Percentiles rank a stretch among this genome's conserved stretches.
Evolutionary conservation across 2,113 vertebrate genomes (phyloP).

Genomic region (Hoplias malabaricus): DNA sequence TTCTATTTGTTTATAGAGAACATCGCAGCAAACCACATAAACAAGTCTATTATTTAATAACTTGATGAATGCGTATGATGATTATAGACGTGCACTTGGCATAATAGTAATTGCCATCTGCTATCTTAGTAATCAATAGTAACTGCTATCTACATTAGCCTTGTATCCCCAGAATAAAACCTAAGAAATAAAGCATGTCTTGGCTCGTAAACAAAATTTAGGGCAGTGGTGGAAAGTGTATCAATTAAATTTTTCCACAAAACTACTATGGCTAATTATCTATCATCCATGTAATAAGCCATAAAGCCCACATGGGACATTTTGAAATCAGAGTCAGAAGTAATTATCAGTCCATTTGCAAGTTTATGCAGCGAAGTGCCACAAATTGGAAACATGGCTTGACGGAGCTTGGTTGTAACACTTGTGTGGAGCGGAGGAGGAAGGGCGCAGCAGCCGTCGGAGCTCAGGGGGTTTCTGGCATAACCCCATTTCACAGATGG

Average conservation of each 20-base stretch:
- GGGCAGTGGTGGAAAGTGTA: background rate
- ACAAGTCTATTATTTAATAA: too few relatives aligned
- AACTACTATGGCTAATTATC: background rate
- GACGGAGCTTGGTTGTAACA: background rate
- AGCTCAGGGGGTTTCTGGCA: background rate
- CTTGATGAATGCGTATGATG: too few relatives aligned
- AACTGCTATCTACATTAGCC: too few relatives aligned
- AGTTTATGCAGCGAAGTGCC: background rate
- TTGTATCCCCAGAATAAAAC: background rate
- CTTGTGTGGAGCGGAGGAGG: conserved; percentile 5
- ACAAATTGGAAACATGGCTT: background rate
- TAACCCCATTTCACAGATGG: conserved; percentile 30
- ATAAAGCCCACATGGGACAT: background rate
- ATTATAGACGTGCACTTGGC: too few relatives aligned
- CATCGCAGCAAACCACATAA: too few relatives aligned
- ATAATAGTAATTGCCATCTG: too few relatives aligned
- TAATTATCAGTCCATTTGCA: background rate
- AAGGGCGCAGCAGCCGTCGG: background rate
- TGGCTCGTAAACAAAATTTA: background rate
- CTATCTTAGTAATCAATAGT: too few relatives aligned
- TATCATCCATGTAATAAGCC: background rate
- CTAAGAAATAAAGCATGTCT: background rate
- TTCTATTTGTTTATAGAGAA: too few relatives aligned
- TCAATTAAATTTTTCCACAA: background rate
- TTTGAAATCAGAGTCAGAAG: background rate